phyloP scores from a whole-genome alignment of 2,888 invertebrate species.

The Odontocolon sp. region DNA sequence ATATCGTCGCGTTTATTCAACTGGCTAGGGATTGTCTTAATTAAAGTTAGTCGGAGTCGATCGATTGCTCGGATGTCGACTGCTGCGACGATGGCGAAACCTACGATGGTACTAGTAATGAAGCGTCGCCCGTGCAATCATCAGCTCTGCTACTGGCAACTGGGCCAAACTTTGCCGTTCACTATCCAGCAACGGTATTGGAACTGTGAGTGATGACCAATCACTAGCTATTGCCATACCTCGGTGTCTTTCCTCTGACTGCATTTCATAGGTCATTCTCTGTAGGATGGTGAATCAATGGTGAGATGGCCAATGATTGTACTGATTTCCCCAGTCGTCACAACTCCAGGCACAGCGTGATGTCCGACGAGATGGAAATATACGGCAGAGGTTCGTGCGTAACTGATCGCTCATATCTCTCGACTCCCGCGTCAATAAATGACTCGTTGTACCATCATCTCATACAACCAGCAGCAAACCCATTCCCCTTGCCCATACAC shows the following conservation, averaged over 20 bases:
- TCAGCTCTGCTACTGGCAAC: constrained; percentile 25
- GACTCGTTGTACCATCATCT: constrained; percentile 30
- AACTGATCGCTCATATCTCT: constrained; percentile 33
- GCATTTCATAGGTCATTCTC: too few species aligned
- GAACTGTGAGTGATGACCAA: too few species aligned
- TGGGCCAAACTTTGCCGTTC: constrained; percentile 67
- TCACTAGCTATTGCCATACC: too few species aligned
- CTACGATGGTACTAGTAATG: too few species aligned
- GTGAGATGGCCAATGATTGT: too few species aligned
- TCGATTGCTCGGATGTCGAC: constrained; percentile 49
- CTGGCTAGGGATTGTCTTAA: neutral
- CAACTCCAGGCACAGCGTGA: constrained; percentile 4
- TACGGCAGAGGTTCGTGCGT: constrained; percentile 8
- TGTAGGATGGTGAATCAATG: too few species aligned
- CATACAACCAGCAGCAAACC: neutral
- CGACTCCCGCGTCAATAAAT: constrained; percentile 29
- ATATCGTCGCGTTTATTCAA: neutral
- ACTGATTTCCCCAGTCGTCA: too few species aligned
- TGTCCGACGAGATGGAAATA: constrained; percentile 22
- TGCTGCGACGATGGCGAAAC: constrained; percentile 48
- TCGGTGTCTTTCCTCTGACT: too few species aligned
- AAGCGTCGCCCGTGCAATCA: constrained; percentile 69
- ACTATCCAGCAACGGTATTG: too few species aligned
- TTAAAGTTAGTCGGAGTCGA: constrained; percentile 10
- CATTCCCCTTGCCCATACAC: neutral